These are phyloP conservation scores for Fistularia tabacaria DNA, from an alignment of 2,797 vertebrate genomes.

Conservation along the genomic window DNA sequence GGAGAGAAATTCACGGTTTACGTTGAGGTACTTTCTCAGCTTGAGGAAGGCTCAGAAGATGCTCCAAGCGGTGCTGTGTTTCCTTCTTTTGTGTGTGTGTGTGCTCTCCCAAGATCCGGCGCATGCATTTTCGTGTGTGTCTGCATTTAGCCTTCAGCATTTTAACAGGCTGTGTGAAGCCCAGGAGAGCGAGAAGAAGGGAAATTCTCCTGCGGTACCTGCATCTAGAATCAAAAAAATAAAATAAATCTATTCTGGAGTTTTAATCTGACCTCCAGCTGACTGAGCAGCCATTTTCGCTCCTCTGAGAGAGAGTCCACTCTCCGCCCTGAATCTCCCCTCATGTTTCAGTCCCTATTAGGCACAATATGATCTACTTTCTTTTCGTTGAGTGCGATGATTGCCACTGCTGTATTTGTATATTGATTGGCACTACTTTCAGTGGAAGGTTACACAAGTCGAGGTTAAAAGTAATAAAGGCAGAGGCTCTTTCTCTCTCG, in stretches of 20 bases:
- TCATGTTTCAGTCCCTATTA: conserved; percentile 4
- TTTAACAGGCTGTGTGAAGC: conserved; percentile 38
- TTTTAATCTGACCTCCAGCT: conserved; percentile 52
- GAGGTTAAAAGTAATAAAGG: no score
- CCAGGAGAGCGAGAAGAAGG: conserved; percentile 10
- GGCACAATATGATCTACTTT: background rate
- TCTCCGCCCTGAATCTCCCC: conserved; percentile 41
- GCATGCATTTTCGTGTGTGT: conserved; percentile 13
- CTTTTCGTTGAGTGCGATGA: background rate
- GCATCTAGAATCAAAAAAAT: conserved; percentile 34
- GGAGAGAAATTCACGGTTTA: conserved; percentile 3
- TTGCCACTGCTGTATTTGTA: no score
- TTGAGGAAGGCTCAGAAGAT: conserved; percentile 23
- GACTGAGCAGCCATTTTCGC: conserved; percentile 41
- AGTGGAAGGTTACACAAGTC: no score
- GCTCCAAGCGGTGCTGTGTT: conserved; percentile 9
- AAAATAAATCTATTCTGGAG: conserved; percentile 26
- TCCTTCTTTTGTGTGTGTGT: background rate
- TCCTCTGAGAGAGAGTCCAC: conserved; percentile 12
- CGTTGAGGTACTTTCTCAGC: conserved; percentile 16
- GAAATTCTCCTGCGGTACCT: conserved; percentile 19
- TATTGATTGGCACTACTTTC: no score
- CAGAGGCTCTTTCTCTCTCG: no score
- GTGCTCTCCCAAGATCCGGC: background rate
- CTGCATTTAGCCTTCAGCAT: conserved; percentile 43